Conservation (phyloP, 2,113 vertebrate species). For the Nasalis larvatus region DNA sequence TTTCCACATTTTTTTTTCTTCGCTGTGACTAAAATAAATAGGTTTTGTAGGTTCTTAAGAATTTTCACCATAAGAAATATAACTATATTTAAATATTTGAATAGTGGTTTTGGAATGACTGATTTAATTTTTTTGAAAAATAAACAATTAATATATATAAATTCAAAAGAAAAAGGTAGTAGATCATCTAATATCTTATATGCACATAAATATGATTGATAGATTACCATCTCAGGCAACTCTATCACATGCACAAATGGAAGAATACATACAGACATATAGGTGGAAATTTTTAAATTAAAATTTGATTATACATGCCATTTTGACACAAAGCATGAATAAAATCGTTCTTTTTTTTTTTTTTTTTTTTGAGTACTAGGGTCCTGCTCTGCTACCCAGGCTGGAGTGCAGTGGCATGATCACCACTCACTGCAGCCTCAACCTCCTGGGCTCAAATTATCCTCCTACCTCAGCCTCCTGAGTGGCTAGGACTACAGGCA, state of each 20-base stretch:
- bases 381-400: too few species aligned
- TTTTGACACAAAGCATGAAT: background rate
- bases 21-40: background rate
- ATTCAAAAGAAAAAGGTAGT: background rate
- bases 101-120: background rate
- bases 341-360: background rate
- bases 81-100: background rate
- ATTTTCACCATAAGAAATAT: background rate
- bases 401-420: too few species aligned
- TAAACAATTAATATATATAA: background rate
- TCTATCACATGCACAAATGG: background rate
- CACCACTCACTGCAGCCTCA: too few species aligned
- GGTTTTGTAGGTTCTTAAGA: background rate
- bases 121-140: background rate
- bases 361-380: background rate
- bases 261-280: background rate
- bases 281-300: background rate
- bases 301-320: background rate
- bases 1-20: conserved; percentile 26
- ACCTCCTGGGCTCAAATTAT: too few species aligned
- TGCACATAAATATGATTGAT: background rate
- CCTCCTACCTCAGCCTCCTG: too few species aligned
- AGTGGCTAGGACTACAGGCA: too few species aligned
- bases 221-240: background rate
- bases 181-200: background rate